phyloP scores from a whole-genome alignment of 1,140 invertebrate species.

The Choristoneura fumiferana region DNA sequence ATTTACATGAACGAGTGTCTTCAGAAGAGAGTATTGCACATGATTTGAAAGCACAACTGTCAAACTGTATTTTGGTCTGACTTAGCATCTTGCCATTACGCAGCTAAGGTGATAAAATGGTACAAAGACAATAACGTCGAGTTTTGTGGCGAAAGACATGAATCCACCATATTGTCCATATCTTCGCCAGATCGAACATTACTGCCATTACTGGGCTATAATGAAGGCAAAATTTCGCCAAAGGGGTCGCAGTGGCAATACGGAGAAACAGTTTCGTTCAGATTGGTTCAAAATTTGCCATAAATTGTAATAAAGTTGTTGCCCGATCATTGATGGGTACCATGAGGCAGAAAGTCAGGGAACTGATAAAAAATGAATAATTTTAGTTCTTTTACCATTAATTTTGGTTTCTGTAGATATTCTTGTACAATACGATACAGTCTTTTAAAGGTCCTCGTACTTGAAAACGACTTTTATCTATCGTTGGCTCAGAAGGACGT shows the following conservation, averaged over 20 bases:
- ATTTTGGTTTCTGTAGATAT: no score
- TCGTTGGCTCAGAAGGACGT: no score
- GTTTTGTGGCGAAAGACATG: background rate
- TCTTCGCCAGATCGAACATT: background rate
- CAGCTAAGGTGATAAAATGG: background rate
- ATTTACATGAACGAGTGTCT: background rate
- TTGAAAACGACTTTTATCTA: no score
- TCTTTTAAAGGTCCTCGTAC: no score
- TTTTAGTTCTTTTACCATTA: no score
- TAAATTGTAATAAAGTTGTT: background rate
- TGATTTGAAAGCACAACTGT: background rate
- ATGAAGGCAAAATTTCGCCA: background rate
- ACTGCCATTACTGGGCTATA: background rate
- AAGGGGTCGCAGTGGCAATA: background rate
- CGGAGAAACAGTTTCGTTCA: background rate
- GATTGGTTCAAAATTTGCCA: background rate
- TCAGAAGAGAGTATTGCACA: background rate
- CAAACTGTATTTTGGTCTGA: background rate
- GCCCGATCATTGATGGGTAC: background rate
- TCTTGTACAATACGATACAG: no score
- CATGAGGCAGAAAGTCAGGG: background rate
- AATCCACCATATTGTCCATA: background rate
- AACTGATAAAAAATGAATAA: no score
- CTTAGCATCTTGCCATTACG: constrained; percentile 4
- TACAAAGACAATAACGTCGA: background rate